Percentiles rank a stretch among this genome's conserved stretches.
Evolutionary conservation across 2,797 vertebrate genomes (phyloP).

Genomic region (Semaprochilodus insignis): DNA sequence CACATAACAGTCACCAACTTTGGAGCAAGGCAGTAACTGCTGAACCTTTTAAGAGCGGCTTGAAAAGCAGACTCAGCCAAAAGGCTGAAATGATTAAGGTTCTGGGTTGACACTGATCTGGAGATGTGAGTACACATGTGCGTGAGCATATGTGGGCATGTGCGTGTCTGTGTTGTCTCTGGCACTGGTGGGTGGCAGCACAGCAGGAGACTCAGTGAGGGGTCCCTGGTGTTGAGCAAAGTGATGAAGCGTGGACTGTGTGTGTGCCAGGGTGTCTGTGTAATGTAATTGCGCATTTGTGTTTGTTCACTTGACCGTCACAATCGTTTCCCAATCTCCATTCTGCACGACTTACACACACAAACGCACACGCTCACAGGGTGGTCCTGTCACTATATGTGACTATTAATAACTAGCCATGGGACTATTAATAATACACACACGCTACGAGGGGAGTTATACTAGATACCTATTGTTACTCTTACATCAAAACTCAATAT

Average conservation of each 20-base stretch:
- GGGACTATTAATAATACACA: background rate
- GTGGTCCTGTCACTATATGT: background rate
- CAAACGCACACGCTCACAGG: conserved; percentile 46
- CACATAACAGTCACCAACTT: background rate
- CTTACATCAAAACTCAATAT: background rate
- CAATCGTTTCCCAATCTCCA: conserved; percentile 76
- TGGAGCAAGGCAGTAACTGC: background rate
- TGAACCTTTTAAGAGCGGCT: background rate
- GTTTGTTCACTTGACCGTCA: conserved; percentile 70
- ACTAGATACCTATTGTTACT: background rate
- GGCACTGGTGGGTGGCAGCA: conserved; percentile 69
- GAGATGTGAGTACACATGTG: background rate
- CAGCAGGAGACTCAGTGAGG: conserved; percentile 71
- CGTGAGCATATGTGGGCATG: conserved; percentile 19
- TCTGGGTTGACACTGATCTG: conserved; percentile 12
- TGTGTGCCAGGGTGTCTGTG: conserved; percentile 49
- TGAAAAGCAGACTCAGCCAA: background rate
- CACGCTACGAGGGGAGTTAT: conserved; percentile 5
- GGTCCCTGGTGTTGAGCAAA: conserved; percentile 51
- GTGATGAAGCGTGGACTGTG: conserved; percentile 38
- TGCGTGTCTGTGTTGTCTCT: conserved; percentile 42
- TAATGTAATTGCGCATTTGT: conserved; percentile 65
- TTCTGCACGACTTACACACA: conserved; percentile 61
- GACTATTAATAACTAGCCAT: background rate
- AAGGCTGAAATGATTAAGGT: background rate